Evolutionary conservation across 1,140 invertebrate genomes (phyloP), one percentile per base, ranked within the genome.

Genomic region (Mylabris phalerata): DNA sequence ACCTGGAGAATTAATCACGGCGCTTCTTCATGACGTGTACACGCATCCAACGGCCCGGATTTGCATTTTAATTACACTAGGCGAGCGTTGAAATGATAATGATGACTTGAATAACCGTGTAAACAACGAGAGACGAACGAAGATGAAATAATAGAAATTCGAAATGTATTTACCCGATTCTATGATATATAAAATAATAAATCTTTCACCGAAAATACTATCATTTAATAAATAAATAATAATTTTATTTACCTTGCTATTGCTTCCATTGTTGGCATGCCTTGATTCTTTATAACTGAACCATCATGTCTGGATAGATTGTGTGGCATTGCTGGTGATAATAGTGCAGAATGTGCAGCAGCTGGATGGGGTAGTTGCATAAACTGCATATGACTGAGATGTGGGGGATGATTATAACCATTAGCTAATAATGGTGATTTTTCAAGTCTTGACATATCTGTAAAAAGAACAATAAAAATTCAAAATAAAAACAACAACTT

Each of bases 331-430:
- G 89, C 90, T 3, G 89, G 89, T 42, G 89, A 91, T 77, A 92
- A 83, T 54, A 93, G 84, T 27, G 90, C 88, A 47, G 85, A 86
- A 77, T 86, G 82, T 45, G 81, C 78, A 42, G 81, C 78, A 11
- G 80, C 77, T 68, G 84, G 85, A 75, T 88, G 88, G 68, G 85
- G 88, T 68, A 85, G 81, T 75, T 88, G 89, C 89, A 90, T 90
- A 75, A 90, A 91, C 70, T 88, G 88, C 86, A 95, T 92, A 66
- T 92, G 91, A 60, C 91, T 81, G 72, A 92, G 87, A 63, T 92
- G 93, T 45, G 92, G 92, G 52, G 90, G 90, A 63, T 92, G 92
- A 78, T 94, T 94, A 80, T 95, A 96, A 39, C 93, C 93, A 72
- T 96, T 96, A 39, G 92, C 89, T 50, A 96, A 78, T 5, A 94